Evolutionary conservation across 2,888 invertebrate genomes (phyloP).

Genomic region (Lasioglossum figueresi): DNA sequence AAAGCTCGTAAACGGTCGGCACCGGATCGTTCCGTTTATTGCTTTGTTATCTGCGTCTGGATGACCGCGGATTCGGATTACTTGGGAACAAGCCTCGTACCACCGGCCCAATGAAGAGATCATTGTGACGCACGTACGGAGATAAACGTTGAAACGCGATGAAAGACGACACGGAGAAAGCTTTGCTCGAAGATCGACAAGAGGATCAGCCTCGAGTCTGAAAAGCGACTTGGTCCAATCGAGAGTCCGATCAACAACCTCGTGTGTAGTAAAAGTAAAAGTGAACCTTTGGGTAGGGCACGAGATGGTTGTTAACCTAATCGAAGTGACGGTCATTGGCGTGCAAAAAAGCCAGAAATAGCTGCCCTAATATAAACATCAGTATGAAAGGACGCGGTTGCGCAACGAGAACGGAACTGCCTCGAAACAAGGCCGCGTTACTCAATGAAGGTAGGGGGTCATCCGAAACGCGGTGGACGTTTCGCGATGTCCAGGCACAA

Average conservation of each 20-base stretch:
- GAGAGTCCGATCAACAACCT: background rate
- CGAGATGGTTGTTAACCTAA: background rate
- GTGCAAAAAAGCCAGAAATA: background rate
- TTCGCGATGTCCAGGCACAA: background rate
- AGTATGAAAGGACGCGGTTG: background rate
- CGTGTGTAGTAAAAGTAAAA: background rate
- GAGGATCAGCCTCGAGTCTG: background rate
- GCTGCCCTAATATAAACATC: background rate
- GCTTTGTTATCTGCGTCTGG: constrained; percentile 47
- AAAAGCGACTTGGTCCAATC: background rate
- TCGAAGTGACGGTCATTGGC: background rate
- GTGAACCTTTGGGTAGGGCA: background rate
- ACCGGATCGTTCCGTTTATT: constrained; percentile 3
- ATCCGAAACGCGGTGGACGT: background rate
- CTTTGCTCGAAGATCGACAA: background rate
- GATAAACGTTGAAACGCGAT: constrained; percentile 37
- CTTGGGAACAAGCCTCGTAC: background rate
- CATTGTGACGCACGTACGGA: constrained; percentile 26
- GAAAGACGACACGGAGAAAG: constrained; percentile 48
- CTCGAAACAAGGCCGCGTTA: background rate
- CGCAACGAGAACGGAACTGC: background rate
- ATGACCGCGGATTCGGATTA: constrained; percentile 39
- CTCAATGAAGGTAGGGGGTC: background rate
- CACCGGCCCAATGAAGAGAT: constrained; percentile 33
- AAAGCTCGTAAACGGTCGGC: constrained; percentile 4